A percentile compares a stretch with the other conserved stretches of the same genome.
Evolutionary conservation across 2,888 invertebrate genomes (phyloP).

Genomic region (Leptothorax acervorum): DNA sequence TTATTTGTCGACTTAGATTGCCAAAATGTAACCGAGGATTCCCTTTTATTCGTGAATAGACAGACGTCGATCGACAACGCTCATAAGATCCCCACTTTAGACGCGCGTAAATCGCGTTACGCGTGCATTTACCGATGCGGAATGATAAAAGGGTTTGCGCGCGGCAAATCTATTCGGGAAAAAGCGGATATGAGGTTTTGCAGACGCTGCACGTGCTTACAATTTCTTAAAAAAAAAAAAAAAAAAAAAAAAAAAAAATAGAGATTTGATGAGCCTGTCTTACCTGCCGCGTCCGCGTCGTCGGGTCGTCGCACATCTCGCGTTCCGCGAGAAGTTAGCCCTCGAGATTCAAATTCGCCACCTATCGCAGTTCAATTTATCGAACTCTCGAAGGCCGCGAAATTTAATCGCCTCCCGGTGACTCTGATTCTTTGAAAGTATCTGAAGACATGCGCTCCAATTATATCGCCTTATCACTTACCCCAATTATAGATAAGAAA

Average conservation of each 20-base stretch:
- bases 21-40: background rate
- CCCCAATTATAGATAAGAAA: too few relatives aligned
- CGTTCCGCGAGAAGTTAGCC: background rate
- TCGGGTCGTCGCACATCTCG: background rate
- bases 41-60: background rate
- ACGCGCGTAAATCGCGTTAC: background rate
- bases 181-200: background rate
- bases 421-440: background rate
- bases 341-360: conserved; percentile 8
- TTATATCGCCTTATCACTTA: background rate
- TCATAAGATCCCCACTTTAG: background rate
- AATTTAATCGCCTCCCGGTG: background rate
- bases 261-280: background rate
- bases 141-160: background rate
- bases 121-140: background rate
- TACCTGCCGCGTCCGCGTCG: too few relatives aligned
- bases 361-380: background rate
- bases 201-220: background rate
- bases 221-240: background rate
- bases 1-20: background rate
- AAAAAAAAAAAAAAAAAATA: background rate
- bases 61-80: background rate
- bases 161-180: background rate
- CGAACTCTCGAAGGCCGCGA: background rate
- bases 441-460: too few relatives aligned